Percentiles rank a stretch among this genome's conserved stretches.
Conservation (phyloP, 2,113 vertebrate species). For the Illadopsis cleaveri region DNA sequence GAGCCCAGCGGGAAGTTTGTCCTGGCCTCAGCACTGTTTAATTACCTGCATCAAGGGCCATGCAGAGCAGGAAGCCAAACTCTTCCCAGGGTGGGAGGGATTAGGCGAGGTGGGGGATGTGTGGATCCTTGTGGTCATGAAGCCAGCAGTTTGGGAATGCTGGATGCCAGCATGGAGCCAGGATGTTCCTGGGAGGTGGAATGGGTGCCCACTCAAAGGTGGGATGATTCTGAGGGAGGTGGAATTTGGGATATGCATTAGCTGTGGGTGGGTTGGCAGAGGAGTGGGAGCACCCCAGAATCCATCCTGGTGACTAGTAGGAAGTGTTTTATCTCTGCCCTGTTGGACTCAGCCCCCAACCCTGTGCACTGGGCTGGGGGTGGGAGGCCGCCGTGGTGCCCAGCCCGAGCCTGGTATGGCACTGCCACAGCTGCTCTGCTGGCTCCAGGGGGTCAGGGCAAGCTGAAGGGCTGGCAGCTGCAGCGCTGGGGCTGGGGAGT, state of each 20-base stretch:
- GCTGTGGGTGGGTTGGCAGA: not conserved
- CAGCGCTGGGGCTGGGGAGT: accelerated
- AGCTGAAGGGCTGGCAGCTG: accelerated
- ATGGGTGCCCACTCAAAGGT: accelerated
- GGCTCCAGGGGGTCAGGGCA: accelerated
- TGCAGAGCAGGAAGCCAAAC: not conserved
- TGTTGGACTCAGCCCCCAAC: not conserved
- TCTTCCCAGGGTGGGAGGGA: not conserved
- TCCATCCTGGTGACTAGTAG: accelerated
- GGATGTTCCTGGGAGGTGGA: not conserved
- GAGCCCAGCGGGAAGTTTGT: not conserved
- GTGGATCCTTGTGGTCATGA: not conserved
- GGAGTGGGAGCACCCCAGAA: not conserved
- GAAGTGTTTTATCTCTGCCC: not conserved
- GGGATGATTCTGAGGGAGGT: not conserved
- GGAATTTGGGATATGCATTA: not conserved
- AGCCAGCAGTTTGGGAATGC: not conserved
- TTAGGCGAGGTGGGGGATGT: not conserved
- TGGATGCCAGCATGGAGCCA: not conserved
- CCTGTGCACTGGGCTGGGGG: accelerated
- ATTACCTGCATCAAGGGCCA: not conserved
- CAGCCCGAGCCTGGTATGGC: not conserved
- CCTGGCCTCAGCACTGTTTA: not conserved
- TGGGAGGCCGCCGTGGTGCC: accelerated
- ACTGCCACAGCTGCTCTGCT: not conserved